These are phyloP conservation scores for Amiota communis DNA, from an alignment of 2,888 invertebrate species.

Conservation along the genomic window DNA sequence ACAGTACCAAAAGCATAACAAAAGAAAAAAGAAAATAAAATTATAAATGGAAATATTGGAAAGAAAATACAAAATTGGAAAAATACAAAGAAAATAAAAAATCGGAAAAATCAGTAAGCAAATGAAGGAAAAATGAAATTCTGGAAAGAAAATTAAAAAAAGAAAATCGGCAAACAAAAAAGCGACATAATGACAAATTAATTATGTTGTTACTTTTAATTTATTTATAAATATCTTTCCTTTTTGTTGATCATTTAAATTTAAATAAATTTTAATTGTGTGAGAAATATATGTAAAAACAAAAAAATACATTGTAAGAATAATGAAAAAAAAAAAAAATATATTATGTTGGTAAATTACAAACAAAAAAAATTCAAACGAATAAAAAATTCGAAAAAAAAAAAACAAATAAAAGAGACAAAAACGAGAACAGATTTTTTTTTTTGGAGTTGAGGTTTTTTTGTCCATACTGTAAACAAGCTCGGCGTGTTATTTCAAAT, in stretches of 20 bases:
- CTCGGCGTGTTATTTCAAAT: background rate
- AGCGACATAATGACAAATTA: background rate
- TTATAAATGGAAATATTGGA: too few species aligned
- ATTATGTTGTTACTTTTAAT: background rate
- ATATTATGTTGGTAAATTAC: slow-evolving; percentile 4
- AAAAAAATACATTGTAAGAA: background rate
- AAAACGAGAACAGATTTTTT: background rate
- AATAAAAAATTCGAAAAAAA: background rate
- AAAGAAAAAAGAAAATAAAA: background rate
- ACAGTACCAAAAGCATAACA: background rate
- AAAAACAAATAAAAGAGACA: background rate
- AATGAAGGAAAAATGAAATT: too few species aligned
- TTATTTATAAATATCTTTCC: background rate
- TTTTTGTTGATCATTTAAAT: background rate
- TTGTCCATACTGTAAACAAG: background rate
- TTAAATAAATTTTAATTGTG: slow-evolving; percentile 2
- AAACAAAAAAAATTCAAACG: background rate
- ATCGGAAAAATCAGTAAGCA: too few species aligned
- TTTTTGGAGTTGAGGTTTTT: too few species aligned
- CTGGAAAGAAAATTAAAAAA: too few species aligned
- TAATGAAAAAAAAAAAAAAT: background rate
- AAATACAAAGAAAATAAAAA: too few species aligned
- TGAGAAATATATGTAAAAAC: background rate
- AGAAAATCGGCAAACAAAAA: too few species aligned
- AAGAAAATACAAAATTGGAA: too few species aligned